phyloP scores from a whole-genome alignment of 2,888 invertebrate species.

The Luperina nickerlii region DNA sequence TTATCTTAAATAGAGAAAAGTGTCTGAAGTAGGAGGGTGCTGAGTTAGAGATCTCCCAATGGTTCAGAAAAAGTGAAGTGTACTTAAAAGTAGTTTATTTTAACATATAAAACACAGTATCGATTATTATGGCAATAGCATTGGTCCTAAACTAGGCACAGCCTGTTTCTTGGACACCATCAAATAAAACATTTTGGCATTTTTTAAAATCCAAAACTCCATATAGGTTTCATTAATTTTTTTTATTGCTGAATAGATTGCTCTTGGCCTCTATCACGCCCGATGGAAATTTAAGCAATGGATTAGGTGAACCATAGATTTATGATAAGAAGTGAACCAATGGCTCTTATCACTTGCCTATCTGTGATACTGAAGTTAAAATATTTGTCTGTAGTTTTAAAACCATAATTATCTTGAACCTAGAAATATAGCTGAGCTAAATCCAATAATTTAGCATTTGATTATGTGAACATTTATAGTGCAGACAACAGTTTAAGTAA shows the following conservation, averaged over 20 bases:
- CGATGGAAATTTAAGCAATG: too few relatives aligned
- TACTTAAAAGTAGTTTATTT: neutral
- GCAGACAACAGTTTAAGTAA: neutral
- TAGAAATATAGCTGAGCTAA: neutral
- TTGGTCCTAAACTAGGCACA: neutral
- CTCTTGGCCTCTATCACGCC: too few relatives aligned
- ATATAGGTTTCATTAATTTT: too few relatives aligned
- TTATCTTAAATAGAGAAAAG: neutral
- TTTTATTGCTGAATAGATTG: too few relatives aligned
- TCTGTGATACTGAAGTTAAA: neutral
- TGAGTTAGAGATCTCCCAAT: neutral
- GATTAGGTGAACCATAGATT: neutral
- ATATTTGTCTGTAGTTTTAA: neutral
- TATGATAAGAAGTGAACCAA: neutral
- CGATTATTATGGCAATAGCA: neutral
- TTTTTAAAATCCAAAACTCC: neutral
- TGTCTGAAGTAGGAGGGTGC: neutral
- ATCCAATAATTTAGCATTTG: neutral
- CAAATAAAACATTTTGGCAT: neutral
- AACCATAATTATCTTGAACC: neutral
- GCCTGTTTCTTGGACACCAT: neutral
- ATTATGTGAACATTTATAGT: neutral
- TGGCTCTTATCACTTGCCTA: neutral
- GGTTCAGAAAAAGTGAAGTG: neutral
- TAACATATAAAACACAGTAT: neutral